Evolutionary conservation across 1,140 invertebrate species (phyloP).

Genomic region (Rhopalosiphum maidis): DNA sequence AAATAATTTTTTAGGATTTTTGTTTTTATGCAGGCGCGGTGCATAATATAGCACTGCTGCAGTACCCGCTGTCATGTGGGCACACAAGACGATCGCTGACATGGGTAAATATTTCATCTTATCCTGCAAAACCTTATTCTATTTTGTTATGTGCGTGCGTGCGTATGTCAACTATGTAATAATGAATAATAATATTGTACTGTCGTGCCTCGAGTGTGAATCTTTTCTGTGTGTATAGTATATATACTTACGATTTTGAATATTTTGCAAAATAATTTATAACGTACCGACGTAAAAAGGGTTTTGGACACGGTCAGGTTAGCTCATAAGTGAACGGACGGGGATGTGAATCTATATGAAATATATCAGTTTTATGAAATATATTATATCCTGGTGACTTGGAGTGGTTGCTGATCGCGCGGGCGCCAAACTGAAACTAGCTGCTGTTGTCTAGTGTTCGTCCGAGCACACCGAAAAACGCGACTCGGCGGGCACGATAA

Average conservation of each 20-base stretch:
- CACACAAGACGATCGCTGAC: not conserved
- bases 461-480: not conserved
- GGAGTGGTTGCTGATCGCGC: not conserved
- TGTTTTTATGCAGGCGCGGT: not conserved
- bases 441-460: not conserved
- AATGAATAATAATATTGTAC: not conserved
- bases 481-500: too few relatives aligned
- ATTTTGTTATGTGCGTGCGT: not conserved
- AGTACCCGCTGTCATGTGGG: not conserved
- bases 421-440: conserved; percentile 37
- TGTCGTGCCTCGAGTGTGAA: not conserved
- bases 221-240: too few relatives aligned
- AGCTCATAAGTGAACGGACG: not conserved
- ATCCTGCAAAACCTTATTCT: not conserved
- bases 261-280: not conserved
- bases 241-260: not conserved
- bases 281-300: not conserved
- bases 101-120: not conserved
- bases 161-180: too few relatives aligned
- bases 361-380: not conserved
- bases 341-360: not conserved
- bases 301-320: not conserved
- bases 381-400: not conserved
- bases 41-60: not conserved
- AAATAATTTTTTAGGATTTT: not conserved